Evolutionary conservation across 2,797 vertebrate genomes (phyloP).

Genomic region (Enteromius treurensis): DNA sequence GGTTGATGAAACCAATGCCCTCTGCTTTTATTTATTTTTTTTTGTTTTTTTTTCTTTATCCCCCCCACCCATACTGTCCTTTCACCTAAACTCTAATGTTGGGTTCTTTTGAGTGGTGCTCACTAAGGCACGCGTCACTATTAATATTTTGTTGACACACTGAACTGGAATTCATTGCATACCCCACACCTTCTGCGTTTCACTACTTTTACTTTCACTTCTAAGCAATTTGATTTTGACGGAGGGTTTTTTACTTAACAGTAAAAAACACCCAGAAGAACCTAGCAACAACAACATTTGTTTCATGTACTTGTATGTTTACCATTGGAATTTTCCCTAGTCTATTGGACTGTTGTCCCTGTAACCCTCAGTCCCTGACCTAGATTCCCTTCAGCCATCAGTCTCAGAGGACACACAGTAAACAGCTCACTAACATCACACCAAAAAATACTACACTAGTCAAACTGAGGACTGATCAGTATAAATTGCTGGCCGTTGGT

Average conservation of each 20-base stretch:
- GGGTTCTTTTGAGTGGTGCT: neutral
- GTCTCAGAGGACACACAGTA: conserved; percentile 35
- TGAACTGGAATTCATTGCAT: neutral
- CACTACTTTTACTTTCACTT: neutral
- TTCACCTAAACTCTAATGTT: conserved; percentile 43
- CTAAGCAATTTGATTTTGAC: neutral
- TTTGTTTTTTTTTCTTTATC: neutral
- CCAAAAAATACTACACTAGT: conserved; percentile 25
- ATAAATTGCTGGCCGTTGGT: neutral
- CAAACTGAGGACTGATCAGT: neutral
- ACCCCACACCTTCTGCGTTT: too few relatives aligned
- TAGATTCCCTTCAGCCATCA: conserved; percentile 54
- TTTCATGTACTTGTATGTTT: neutral
- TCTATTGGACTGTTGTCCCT: conserved; percentile 32
- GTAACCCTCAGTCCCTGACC: conserved; percentile 58
- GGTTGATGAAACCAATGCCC: conserved; percentile 26
- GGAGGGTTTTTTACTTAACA: neutral
- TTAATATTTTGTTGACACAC: neutral
- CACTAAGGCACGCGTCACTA: neutral
- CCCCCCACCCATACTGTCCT: conserved; percentile 42
- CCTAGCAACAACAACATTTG: conserved; percentile 7
- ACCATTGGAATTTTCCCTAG: conserved; percentile 53
- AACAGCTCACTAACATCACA: neutral
- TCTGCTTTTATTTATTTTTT: neutral
- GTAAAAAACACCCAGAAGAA: conserved; percentile 40